Base-by-base conservation (phyloP, 2,888 invertebrate genomes). In the Unio pictorum region DNA sequence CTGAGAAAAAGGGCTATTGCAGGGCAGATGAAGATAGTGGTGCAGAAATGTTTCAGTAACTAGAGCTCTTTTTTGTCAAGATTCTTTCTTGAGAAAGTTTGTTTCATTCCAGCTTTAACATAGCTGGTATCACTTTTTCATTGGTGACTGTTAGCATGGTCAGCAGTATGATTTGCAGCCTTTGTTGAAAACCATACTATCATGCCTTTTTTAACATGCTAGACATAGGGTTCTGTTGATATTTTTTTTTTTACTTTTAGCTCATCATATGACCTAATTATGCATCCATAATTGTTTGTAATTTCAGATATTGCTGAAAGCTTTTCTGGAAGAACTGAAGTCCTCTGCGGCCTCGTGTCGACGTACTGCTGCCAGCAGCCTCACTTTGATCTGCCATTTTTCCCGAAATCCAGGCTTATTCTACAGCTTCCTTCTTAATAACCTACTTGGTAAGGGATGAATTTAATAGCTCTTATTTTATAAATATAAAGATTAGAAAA, bases 281-380 rank as follows among this genome's bases (percentile, higher is more conserved):
- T 45, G 15, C 45, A 45, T 11, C 45, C 15, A 45, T 64, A 20
- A 34, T 64, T 55, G 17, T 61, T 64, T 58, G 60, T 18, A 54
- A 66, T 78, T 84, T 68, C 87, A 93, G 94, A 92, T 92, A 64
- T 85, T 95, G 54, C 91, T 95, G 55, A 93, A 93, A 87, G 92
- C 93, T 2, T 92, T 95, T 79, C 88, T 95, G 55, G 91, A 91
- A 0, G 95, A 95, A 85, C 91, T 94, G 67, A 92, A 92, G 57
- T 92, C 92, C 20, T 87, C 82, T 20, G 94, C 94, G 76, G 94
- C 96, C 6, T 94, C 94, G 3, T 93, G 95, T 73, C 92, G 97
- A 72, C 93, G 98, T 76, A 94, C 95, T 34, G 94, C 95, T 55
- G 94, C 96, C 0, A 93, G 93, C 66, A 95, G 95, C 89, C 93